Conservation (phyloP, 1,140 invertebrate species). For the Calephelis virginiensis region DNA sequence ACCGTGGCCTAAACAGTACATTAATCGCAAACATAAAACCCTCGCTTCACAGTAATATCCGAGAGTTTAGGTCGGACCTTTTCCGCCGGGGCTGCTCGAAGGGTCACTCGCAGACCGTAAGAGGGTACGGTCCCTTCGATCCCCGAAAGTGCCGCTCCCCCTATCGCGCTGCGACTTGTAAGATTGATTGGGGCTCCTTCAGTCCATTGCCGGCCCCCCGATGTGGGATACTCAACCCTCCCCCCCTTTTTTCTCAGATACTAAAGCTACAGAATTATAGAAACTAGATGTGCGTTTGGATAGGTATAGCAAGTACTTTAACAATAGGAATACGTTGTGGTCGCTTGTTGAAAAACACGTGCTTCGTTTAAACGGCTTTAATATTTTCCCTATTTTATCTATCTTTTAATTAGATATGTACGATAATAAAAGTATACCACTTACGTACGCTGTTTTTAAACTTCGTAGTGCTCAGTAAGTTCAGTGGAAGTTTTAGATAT, state of each 20-base stretch:
- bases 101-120: slow-evolving; percentile 68
- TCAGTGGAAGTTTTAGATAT: too few species aligned
- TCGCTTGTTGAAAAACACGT: too few species aligned
- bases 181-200: slow-evolving; percentile 78
- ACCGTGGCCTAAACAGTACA: slow-evolving; percentile 35
- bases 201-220: slow-evolving; percentile 71
- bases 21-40: slow-evolving; percentile 50
- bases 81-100: slow-evolving; percentile 47
- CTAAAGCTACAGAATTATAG: slow-evolving; percentile 47
- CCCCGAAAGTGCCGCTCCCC: slow-evolving; percentile 51
- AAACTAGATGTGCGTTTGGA: slow-evolving; percentile 39
- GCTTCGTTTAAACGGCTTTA: too few species aligned
- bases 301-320: not conserved
- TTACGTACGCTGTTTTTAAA: too few species aligned
- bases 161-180: slow-evolving; percentile 69
- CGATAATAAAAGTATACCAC: too few species aligned
- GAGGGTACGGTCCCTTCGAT: slow-evolving; percentile 69
- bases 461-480: too few species aligned
- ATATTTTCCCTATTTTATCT: too few species aligned
- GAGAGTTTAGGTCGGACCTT: slow-evolving; percentile 64
- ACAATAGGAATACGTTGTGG: not conserved
- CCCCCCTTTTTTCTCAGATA: slow-evolving; percentile 72
- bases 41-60: slow-evolving; percentile 41
- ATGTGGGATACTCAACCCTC: slow-evolving; percentile 61
- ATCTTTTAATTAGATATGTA: too few species aligned